Evolutionary conservation across 2,888 invertebrate genomes (phyloP), one percentile per base, ranked within the genome.

Genomic region (Cheiracanthium punctorium): DNA sequence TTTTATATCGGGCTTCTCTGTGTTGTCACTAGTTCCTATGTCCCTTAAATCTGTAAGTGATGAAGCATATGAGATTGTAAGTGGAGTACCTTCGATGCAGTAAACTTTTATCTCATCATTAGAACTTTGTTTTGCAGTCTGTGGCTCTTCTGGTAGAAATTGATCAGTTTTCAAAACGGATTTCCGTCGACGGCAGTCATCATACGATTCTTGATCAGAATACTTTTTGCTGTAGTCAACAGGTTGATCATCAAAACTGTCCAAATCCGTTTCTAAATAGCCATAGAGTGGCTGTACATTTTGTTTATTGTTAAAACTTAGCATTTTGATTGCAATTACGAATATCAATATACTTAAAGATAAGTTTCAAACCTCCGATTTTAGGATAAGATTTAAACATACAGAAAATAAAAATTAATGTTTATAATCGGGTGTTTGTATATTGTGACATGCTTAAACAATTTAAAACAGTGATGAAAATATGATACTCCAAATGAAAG

Each of bases 71-170:
- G 97, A 97, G 91, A 97, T 96, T 89, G 95, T 95, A 0, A 96
- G 95, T 0, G 97, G 97, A 0, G 98, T 97, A 28, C 96, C 98
- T 92, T 98, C 98, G 0, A 97, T 97, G 90, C 95, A 97, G 91
- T 97, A 98, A 74, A 96, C 97, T 91, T 96, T 96, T 5, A 97
- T 94, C 0, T 96, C 96, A 90, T 98, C 97, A 89, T 96, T 95
- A 29, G 58, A 75, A 1, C 7, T 58, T 52, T 37, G 64, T 69
- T 84, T 77, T 8, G 17, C 12, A n/a, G 69, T n/a, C 14, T 8
- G 32, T 28, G 69, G 12, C 20, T 7, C 33, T 24, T 58, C n/a
- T 10, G 33, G 7, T 10, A 37, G 30, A 28, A 73, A 41, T 20
- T 29, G 37, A 30, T 37, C 70, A 8, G 69, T 29, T 32, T 70